These are phyloP conservation scores for Burhinus oedicnemus DNA, from an alignment of 2,113 vertebrate genomes.

Conservation along the genomic window DNA sequence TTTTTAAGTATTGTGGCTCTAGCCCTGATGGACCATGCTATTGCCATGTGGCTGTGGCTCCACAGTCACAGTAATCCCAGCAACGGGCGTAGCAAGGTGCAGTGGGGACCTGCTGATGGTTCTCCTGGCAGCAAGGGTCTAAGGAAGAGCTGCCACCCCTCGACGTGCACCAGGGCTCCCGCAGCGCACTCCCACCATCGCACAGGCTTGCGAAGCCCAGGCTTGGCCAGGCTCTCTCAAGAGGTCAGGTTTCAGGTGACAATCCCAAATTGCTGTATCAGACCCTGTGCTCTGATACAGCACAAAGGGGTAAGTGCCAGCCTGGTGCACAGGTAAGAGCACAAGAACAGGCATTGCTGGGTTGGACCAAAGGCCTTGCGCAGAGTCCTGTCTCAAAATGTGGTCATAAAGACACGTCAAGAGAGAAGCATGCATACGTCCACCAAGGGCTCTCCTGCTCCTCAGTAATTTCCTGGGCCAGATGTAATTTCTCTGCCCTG, in stretches of 20 bases:
- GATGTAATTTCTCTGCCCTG: background rate
- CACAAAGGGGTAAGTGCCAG: background rate
- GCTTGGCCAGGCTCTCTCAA: background rate
- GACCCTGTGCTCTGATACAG: background rate
- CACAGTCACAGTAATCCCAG: background rate
- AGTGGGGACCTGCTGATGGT: background rate
- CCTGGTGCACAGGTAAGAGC: background rate
- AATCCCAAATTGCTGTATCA: background rate
- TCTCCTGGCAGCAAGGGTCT: fast-evolving
- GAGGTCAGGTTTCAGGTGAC: background rate
- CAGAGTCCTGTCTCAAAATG: background rate
- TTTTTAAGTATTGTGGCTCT: fast-evolving
- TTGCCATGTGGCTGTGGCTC: fast-evolving
- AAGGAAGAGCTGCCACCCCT: background rate
- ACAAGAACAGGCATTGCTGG: background rate
- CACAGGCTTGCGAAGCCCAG: background rate
- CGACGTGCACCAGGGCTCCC: fast-evolving
- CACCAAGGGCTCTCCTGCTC: background rate
- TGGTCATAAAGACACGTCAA: background rate
- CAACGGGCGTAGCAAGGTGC: fast-evolving
- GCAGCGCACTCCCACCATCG: background rate
- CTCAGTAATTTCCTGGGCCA: background rate
- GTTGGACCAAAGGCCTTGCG: background rate
- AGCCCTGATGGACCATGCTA: fast-evolving
- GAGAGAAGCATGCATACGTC: background rate